Evolutionary conservation across 2,113 vertebrate species (phyloP).

Genomic region (Cyanistes caeruleus): DNA sequence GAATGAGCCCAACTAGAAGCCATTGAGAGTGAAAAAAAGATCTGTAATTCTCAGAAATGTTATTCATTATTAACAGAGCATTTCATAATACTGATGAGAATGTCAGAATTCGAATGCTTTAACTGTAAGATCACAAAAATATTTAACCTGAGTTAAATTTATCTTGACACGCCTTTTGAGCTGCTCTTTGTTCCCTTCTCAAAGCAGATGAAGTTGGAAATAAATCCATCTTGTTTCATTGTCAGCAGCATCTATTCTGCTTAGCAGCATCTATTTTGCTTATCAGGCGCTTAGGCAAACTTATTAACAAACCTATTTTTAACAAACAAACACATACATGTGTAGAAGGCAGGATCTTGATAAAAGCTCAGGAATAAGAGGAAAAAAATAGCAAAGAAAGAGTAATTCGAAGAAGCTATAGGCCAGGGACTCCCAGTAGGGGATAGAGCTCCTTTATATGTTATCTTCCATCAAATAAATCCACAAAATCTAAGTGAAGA

Average conservation of each 20-base stretch:
- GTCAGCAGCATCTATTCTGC: background rate
- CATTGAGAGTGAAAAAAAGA: background rate
- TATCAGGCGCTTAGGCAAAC: background rate
- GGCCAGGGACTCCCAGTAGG: background rate
- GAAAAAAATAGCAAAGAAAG: background rate
- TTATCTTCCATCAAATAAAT: background rate
- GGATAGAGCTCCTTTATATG: fast-evolving
- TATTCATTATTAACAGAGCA: conserved; percentile 24
- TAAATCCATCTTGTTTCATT: background rate
- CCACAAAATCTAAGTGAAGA: background rate
- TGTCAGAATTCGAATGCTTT: conserved; percentile 17
- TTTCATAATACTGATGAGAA: conserved; percentile 10
- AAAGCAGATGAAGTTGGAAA: background rate
- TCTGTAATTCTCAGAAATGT: background rate
- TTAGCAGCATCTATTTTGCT: background rate
- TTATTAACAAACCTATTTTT: conserved; percentile 37
- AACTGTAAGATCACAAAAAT: conserved; percentile 12
- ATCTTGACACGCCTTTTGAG: background rate
- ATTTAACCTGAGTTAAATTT: conserved; percentile 46
- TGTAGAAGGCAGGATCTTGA: background rate
- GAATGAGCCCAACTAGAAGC: background rate
- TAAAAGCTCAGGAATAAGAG: background rate
- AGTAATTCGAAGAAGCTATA: background rate
- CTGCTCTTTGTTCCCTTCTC: background rate
- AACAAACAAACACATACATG: background rate